Base-by-base conservation (phyloP, 2,113 vertebrate genomes). In the Brachyhypopomus gauderio region DNA sequence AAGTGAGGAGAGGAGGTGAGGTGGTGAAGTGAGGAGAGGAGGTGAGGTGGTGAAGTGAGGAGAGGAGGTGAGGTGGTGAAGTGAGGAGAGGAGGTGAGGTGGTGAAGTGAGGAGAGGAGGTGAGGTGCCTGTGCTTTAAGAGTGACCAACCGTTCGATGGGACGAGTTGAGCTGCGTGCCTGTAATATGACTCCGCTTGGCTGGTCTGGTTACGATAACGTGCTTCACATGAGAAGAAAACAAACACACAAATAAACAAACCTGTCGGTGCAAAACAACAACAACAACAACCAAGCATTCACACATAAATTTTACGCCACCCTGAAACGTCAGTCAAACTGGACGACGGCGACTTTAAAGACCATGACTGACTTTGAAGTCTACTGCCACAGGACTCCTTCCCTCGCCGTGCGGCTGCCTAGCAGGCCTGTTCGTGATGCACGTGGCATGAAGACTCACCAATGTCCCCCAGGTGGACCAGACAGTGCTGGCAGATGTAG, bases 401-500 rank as follows among this genome's bases (percentile, higher is more conserved):
- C 64, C 27, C 1, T 69, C 27, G 12, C 12, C 2, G 45, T 14
- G 45, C 20, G 7, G 36, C 17, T 2, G 1, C 30, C 4, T 1
- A 7, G 14, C 7, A 27, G 11, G 11, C 27, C 7, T 9, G 11
- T 4, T 1, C n/a, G 3, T 38, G 62, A 11, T 23, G 38, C 19
- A 16, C 20, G 25, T 1, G 0, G 19, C 11, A n/a, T 27, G 55
- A 12, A 45, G 55, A 83, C 95, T 96, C 90, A 99, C 98, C 98
- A 0, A 99, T 99, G 92, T 99, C 98, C 91, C 98, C 98, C 17
- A 99, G 96, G 88, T 99, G 98, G 83, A 99, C 98, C 87, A 99
- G 96, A 95, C 98, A 99, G 94, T 99, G 98, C 95, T 99, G 98
- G 95, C 98, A 99, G 93, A 99, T 98, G 89, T 99, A 99, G 55